phyloP scores from a whole-genome alignment of 2,797 vertebrate genomes.

The Morelia viridis region DNA sequence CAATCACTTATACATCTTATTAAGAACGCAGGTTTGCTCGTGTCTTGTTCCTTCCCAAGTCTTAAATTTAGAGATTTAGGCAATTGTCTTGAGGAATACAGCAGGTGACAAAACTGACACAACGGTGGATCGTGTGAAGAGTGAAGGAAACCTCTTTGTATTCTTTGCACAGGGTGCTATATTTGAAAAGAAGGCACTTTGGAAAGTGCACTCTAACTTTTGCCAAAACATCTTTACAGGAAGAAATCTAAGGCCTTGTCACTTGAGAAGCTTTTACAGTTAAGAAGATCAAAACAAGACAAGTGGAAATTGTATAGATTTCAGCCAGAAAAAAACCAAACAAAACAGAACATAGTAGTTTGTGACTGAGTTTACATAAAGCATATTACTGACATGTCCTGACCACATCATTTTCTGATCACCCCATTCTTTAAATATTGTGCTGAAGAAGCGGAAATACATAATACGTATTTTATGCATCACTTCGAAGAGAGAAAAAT shows the following conservation, averaged over 20 bases:
- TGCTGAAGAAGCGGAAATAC: background rate
- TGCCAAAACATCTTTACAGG: background rate
- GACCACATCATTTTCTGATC: background rate
- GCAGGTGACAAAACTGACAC: slow-evolving; percentile 23
- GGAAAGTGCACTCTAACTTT: background rate
- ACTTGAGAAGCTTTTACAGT: background rate
- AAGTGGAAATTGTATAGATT: background rate
- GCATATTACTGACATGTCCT: background rate
- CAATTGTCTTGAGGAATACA: slow-evolving; percentile 29
- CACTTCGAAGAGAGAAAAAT: background rate
- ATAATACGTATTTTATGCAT: background rate
- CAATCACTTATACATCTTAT: slow-evolving; percentile 62
- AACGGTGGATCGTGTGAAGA: background rate
- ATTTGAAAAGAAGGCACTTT: background rate
- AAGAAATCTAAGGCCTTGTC: background rate
- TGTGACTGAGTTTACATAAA: background rate
- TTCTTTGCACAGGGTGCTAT: no score
- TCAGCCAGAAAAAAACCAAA: background rate
- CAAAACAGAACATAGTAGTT: background rate
- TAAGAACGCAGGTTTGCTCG: slow-evolving; percentile 42
- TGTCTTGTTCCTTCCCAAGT: slow-evolving; percentile 48
- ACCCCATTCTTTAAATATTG: background rate
- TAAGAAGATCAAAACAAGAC: background rate
- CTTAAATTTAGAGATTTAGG: slow-evolving; percentile 41
- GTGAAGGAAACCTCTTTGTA: slow-evolving; percentile 6